A percentile compares a stretch with the other conserved stretches of the same genome.
Conservation (phyloP, 2,888 invertebrate species). For the Gnatocerus cornutus region DNA sequence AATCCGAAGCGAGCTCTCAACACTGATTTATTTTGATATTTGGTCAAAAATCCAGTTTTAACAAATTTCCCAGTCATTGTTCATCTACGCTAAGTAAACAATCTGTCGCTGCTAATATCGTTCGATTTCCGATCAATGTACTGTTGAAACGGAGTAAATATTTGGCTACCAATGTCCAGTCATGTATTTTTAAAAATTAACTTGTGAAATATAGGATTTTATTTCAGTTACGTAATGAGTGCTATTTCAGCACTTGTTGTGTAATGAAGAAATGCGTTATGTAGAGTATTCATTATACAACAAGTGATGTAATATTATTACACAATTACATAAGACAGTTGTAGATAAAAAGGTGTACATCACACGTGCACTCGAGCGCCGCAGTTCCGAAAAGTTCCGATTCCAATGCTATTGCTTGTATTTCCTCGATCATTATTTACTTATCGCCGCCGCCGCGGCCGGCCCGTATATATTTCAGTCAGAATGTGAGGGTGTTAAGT, state of each 20-base stretch:
- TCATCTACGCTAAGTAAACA: conserved; percentile 2
- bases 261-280: too few species aligned
- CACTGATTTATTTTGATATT: conserved; percentile 15
- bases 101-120: conserved; percentile 10
- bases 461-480: conserved; percentile 16
- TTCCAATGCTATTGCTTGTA: not conserved
- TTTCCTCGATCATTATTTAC: not conserved
- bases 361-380: too few species aligned
- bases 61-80: conserved; percentile 10
- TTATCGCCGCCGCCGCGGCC: too few species aligned
- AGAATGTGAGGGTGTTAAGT: conserved; percentile 33
- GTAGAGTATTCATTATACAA: too few species aligned
- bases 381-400: too few species aligned
- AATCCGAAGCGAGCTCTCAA: conserved; percentile 4
- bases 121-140: conserved; percentile 1
- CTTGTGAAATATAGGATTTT: too few species aligned
- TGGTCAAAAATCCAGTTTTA: not conserved
- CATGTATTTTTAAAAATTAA: conserved; percentile 29
- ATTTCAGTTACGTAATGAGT: too few species aligned
- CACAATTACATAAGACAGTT: too few species aligned
- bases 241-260: too few species aligned
- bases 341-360: too few species aligned
- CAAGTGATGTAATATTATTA: too few species aligned
- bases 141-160: conserved; percentile 22
- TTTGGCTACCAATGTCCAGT: conserved; percentile 15